Base-by-base conservation (phyloP, 2,888 invertebrate species). In the Aquatica leii region DNA sequence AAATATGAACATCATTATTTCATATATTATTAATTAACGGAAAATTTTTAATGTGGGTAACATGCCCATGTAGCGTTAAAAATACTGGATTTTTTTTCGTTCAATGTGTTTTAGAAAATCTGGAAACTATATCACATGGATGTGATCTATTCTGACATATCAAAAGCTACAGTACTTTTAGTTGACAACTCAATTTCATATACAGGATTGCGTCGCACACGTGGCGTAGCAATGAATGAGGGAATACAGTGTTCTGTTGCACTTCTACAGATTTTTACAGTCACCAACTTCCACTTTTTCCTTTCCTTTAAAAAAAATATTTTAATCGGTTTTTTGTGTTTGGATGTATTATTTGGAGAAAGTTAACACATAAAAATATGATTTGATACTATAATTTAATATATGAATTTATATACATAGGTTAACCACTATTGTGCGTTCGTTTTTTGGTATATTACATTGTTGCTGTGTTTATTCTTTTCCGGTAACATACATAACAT, bases 291-390 rank as follows among this genome's bases (percentile, higher is more conserved):
- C 37, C 12, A 37, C 37, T 9, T 37, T 11, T 37, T 37, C 12
- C 11, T 37, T 37, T 37, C 58, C 20, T 58, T 50, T 12, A 15
- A 20, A 18, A 18, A 24, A 2, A 50, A 35, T 5, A 58, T 18
- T 57, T 49, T 48, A 37, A 37, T 2, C 11, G 51, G 34, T 40
- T 58, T 58, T 9, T 51, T 71, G 24, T 77, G 76, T 0, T 80
- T 78, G 1, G 77, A 80, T 12, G 76, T 76, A 2, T 49, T 18
- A 49, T 31, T 34, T 8, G 57, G 37, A 35, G 41, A 18, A 18
- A 46, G n/a, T n/a, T n/a, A n/a, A n/a, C n/a, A n/a, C n/a, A n/a
- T n/a, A n/a, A n/a, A n/a, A n/a, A n/a, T n/a, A n/a, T n/a, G n/a
- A n/a, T n/a, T n/a, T n/a, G n/a, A n/a, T n/a, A n/a, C n/a, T n/a